Conservation (phyloP, 2,113 vertebrate species). For the Meles meles region DNA sequence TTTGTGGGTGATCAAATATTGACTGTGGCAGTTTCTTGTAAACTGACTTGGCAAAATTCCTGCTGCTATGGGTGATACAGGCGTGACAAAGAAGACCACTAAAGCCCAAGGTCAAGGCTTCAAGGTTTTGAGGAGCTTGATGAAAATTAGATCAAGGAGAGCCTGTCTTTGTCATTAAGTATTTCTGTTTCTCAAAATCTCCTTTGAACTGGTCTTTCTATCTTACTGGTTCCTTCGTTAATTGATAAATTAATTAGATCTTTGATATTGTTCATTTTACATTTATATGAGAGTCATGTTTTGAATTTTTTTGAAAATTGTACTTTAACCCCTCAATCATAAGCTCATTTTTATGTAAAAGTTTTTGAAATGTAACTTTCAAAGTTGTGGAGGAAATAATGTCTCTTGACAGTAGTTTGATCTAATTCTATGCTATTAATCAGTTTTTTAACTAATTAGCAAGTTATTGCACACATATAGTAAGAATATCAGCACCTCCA, state of each 20-base stretch:
- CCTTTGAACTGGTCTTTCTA: neutral
- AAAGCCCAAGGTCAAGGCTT: neutral
- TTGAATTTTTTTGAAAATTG: slow-evolving; percentile 11
- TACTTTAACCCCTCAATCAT: neutral
- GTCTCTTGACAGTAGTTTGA: neutral
- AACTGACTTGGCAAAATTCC: neutral
- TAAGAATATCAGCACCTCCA: neutral
- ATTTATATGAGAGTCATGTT: neutral
- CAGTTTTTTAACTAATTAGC: neutral
- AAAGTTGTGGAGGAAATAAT: neutral
- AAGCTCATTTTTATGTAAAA: neutral
- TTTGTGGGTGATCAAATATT: neutral
- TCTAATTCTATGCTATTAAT: neutral
- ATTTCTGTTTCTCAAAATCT: neutral
- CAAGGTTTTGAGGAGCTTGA: neutral
- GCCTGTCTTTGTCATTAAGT: neutral
- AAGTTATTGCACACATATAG: neutral
- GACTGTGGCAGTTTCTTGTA: neutral
- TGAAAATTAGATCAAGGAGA: neutral
- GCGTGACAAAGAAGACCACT: neutral
- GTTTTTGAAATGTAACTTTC: neutral
- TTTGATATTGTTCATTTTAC: neutral
- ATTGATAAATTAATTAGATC: neutral
- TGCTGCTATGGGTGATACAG: neutral
- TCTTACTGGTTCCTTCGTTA: neutral